Evolutionary conservation across 2,113 vertebrate genomes (phyloP).

Genomic region (Burhinus oedicnemus): DNA sequence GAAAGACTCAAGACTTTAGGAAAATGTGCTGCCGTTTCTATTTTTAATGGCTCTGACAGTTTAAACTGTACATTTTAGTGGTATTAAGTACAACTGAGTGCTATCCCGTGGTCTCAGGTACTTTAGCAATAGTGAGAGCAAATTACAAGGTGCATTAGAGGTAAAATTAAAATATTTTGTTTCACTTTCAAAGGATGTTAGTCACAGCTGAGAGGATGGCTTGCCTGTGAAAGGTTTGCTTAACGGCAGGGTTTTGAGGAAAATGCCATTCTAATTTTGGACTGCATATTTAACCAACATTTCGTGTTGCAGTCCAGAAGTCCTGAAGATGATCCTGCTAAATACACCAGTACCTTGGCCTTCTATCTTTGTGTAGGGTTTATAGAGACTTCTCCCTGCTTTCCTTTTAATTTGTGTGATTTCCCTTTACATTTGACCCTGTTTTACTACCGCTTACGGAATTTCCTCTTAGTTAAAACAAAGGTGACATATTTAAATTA

Average conservation of each 20-base stretch:
- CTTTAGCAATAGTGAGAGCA: neutral
- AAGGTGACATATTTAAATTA: neutral
- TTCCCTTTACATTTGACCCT: neutral
- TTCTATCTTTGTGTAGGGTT: neutral
- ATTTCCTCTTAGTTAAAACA: neutral
- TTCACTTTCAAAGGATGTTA: slow-evolving; percentile 9
- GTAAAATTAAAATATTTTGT: slow-evolving; percentile 22
- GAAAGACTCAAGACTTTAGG: neutral
- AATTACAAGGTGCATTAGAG: neutral
- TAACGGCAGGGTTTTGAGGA: neutral
- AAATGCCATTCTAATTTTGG: neutral
- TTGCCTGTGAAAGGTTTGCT: neutral
- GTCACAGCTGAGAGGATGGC: neutral
- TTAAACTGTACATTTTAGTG: neutral
- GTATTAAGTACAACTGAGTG: neutral
- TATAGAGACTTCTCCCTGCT: neutral
- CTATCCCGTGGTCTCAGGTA: neutral
- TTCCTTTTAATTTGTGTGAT: neutral
- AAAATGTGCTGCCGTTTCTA: neutral
- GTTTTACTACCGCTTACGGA: neutral
- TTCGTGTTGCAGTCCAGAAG: neutral
- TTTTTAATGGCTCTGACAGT: neutral
- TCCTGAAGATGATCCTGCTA: neutral
- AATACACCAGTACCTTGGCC: neutral
- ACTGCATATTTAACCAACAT: neutral